phyloP scores from a whole-genome alignment of 2,113 vertebrate genomes.

The Hippocampus comes region DNA sequence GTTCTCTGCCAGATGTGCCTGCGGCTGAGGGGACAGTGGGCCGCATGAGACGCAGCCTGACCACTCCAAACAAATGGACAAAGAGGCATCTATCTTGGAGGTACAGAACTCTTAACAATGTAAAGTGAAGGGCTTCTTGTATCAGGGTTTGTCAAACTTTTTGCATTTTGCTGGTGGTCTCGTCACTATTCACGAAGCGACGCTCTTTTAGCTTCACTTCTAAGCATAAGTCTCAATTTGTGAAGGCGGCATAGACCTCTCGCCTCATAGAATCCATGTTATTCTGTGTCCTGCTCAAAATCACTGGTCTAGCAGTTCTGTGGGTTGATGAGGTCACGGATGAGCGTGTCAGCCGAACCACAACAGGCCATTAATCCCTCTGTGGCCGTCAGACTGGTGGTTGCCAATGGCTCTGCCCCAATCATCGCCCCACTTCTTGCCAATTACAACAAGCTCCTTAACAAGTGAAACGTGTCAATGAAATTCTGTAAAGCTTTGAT shows the following conservation, averaged over 20 bases:
- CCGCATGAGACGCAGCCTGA: slow-evolving; percentile 72
- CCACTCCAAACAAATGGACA: slow-evolving; percentile 81
- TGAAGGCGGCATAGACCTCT: background rate
- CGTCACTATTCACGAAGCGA: background rate
- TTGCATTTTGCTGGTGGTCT: background rate
- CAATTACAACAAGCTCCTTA: background rate
- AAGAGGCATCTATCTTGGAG: slow-evolving; percentile 96
- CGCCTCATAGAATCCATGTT: background rate
- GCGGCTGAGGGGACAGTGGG: slow-evolving; percentile 29
- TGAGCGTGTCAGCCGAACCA: background rate
- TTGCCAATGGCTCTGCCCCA: background rate
- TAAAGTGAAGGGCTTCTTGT: background rate
- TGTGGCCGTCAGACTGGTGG: background rate
- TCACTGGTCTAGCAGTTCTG: background rate
- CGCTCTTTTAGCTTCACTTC: background rate
- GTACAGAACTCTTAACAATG: slow-evolving; percentile 56
- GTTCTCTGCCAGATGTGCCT: slow-evolving; percentile 85
- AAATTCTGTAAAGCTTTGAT: background rate
- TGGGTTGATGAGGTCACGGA: background rate
- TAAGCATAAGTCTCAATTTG: background rate
- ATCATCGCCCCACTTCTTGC: background rate
- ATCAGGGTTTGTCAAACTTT: background rate
- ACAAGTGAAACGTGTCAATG: background rate
- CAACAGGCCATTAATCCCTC: background rate
- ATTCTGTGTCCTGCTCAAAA: background rate